Evolutionary conservation across 2,113 vertebrate species (phyloP).

Genomic region (Lipophrys pholis): DNA sequence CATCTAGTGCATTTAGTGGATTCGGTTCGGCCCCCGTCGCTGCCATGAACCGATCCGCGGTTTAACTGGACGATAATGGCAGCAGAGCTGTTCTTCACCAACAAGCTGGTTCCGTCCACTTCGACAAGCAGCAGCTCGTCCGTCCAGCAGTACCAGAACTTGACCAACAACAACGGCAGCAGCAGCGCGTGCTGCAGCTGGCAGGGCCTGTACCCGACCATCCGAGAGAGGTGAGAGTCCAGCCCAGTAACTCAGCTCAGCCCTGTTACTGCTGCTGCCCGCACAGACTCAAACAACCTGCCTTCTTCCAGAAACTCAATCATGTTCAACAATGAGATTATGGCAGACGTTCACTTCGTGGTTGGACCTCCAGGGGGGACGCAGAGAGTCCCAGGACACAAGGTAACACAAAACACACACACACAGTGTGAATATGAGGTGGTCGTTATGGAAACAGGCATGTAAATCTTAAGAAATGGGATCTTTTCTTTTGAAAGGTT

Average conservation of each 20-base stretch:
- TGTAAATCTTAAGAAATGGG: too few relatives aligned
- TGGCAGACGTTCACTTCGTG: constrained; percentile 99
- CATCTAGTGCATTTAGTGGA: neutral
- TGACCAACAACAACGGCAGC: constrained; percentile 94
- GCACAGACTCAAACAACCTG: neutral
- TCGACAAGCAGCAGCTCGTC: constrained; percentile 75
- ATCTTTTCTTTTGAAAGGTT: too few relatives aligned
- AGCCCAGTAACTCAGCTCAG: too few relatives aligned
- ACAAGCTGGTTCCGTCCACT: constrained; percentile 86
- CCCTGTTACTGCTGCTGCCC: too few relatives aligned
- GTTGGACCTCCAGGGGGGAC: constrained; percentile 95
- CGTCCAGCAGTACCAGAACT: constrained; percentile 91
- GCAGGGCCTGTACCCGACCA: constrained; percentile 97
- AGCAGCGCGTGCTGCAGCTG: constrained; percentile 90
- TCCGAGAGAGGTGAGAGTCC: constrained; percentile 90
- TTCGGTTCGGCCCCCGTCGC: constrained; percentile 69
- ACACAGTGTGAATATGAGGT: too few relatives aligned
- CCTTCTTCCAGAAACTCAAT: constrained; percentile 92
- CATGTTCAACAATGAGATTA: constrained; percentile 99
- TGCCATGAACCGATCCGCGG: constrained; percentile 85
- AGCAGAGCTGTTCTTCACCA: constrained; percentile 91
- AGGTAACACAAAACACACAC: constrained; percentile 82
- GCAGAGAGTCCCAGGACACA: constrained; percentile 97
- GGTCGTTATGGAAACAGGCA: too few relatives aligned
- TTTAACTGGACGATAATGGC: constrained; percentile 92